Percentiles rank a stretch among this genome's conserved stretches.
phyloP scores from a whole-genome alignment of 2,797 vertebrate genomes.

The Lepus townsendii region DNA sequence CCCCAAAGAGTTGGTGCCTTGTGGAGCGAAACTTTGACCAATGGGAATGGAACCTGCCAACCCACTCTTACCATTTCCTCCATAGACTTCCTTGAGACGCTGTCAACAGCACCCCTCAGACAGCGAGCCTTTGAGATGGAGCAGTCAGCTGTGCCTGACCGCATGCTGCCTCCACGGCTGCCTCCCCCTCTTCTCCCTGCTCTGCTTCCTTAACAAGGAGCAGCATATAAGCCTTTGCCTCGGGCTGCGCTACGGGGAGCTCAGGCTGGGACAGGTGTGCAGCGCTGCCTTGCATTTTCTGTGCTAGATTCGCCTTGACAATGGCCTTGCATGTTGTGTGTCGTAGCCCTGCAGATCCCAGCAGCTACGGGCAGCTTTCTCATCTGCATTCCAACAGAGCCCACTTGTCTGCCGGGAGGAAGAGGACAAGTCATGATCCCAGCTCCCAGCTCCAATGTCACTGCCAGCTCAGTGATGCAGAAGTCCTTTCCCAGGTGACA shows the following conservation, averaged over 20 bases:
- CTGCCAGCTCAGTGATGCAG: background rate
- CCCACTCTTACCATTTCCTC: background rate
- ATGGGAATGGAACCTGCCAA: background rate
- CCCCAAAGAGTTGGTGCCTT: background rate
- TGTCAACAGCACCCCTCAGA: background rate
- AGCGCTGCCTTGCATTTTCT: slow-evolving; percentile 58
- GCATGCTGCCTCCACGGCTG: background rate
- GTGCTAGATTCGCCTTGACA: slow-evolving; percentile 46
- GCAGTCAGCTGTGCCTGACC: background rate
- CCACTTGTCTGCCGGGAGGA: background rate
- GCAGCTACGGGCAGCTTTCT: background rate
- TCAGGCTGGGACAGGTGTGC: slow-evolving; percentile 14
- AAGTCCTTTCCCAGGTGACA: background rate
- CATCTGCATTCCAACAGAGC: background rate
- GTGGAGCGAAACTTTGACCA: background rate
- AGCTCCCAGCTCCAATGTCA: background rate
- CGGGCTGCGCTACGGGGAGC: slow-evolving; percentile 20
- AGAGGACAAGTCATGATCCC: background rate
- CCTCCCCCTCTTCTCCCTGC: background rate
- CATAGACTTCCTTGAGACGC: background rate
- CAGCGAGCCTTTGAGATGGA: background rate
- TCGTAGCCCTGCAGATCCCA: background rate
- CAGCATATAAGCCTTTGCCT: slow-evolving; percentile 44
- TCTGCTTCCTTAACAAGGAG: slow-evolving; percentile 16
- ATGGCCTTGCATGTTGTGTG: background rate